phyloP scores from a whole-genome alignment of 2,797 vertebrate genomes.

The Aphelocoma californica region DNA sequence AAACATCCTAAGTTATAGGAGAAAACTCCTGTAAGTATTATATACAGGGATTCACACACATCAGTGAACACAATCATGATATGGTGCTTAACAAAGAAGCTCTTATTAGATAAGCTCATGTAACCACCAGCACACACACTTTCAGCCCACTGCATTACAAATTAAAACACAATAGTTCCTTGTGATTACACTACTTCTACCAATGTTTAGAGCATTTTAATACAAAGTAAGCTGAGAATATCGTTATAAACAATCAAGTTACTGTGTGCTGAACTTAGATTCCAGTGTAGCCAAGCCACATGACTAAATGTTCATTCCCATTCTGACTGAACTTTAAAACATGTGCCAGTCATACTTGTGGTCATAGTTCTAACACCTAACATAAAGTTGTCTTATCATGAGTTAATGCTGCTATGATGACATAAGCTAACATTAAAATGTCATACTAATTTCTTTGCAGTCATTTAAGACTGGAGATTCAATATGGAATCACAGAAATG shows the following conservation, averaged over 20 bases:
- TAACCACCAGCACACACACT: not conserved
- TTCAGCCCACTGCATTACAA: not conserved
- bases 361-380: not conserved
- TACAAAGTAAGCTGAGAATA: not conserved
- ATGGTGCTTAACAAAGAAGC: not conserved
- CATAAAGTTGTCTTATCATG: not conserved
- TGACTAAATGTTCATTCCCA: not conserved
- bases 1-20: not conserved
- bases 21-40: not conserved
- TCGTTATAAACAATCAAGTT: not conserved
- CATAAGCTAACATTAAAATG: not conserved
- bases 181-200: not conserved
- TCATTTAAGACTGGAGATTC: not conserved
- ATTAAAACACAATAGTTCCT: not conserved
- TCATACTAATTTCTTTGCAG: not conserved
- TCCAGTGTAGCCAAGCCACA: not conserved
- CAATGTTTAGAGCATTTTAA: not conserved
- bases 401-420: not conserved
- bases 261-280: not conserved
- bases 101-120: not conserved
- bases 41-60: not conserved
- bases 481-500: not conserved
- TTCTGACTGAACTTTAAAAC: not conserved
- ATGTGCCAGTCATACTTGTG: not conserved
- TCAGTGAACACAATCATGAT: not conserved